These are phyloP conservation scores for Napeogenes sylphis DNA, from an alignment of 2,888 invertebrate genomes.

Conservation along the genomic window DNA sequence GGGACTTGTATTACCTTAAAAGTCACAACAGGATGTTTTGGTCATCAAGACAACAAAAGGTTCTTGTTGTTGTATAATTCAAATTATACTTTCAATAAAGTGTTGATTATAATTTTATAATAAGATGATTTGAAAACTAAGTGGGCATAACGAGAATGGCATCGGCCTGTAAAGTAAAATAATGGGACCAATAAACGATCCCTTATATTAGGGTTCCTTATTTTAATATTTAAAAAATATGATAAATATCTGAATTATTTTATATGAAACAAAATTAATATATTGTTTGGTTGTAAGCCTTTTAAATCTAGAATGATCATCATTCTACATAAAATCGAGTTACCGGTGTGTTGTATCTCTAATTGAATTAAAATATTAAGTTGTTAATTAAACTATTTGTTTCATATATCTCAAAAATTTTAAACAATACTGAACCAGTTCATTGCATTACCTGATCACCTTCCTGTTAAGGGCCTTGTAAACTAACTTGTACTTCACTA, in stretches of 20 bases:
- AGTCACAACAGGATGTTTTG: too few species aligned
- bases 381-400: too few species aligned
- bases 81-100: constrained; percentile 1
- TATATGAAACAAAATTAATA: too few species aligned
- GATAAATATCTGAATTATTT: not conserved
- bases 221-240: not conserved
- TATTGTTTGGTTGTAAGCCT: too few species aligned
- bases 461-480: constrained; percentile 15
- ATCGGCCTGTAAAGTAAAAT: constrained; percentile 27
- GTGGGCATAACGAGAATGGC: constrained; percentile 22
- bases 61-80: too few species aligned
- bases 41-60: too few species aligned
- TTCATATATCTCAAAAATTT: not conserved
- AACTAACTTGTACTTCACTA: constrained; percentile 23
- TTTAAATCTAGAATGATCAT: too few species aligned
- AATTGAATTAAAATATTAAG: too few species aligned
- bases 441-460: not conserved
- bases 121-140: constrained; percentile 20
- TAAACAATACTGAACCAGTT: not conserved
- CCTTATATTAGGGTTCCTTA: constrained; percentile 20
- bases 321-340: too few species aligned
- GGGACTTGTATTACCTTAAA: too few species aligned
- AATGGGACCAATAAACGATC: constrained; percentile 17
- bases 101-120: constrained; percentile 10
- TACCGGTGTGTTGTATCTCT: too few species aligned